Percentiles rank a stretch among this genome's conserved stretches.
Evolutionary conservation across 2,797 vertebrate species (phyloP).

Genomic region (Rhabdomys pumilio): DNA sequence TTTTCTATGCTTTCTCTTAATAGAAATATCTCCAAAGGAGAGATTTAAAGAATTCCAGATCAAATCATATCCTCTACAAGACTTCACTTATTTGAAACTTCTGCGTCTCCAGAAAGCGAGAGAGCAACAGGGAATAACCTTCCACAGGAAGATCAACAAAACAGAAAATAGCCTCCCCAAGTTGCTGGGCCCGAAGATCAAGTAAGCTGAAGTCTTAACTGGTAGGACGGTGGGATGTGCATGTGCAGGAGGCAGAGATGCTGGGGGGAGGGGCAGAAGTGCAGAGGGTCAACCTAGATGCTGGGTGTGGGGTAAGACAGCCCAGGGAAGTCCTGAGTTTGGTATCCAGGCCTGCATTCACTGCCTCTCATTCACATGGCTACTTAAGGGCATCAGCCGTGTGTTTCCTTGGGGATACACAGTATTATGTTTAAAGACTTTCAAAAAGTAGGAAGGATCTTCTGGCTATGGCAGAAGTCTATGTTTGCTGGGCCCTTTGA

Average conservation of each 20-base stretch:
- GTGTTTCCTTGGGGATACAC: background rate
- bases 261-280: background rate
- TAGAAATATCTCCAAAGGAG: constrained; percentile 72
- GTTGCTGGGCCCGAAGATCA: constrained; percentile 71
- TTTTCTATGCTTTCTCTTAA: constrained; percentile 71
- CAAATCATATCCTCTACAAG: constrained; percentile 81
- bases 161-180: constrained; percentile 67
- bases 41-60: constrained; percentile 85
- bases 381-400: background rate
- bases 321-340: background rate
- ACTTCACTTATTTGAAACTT: constrained; percentile 83
- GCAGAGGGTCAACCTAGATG: background rate
- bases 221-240: background rate
- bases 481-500: background rate
- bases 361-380: background rate
- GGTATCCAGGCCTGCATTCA: background rate
- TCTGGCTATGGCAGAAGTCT: background rate
- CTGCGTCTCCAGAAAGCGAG: constrained; percentile 67
- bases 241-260: background rate
- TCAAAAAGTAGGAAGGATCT: background rate
- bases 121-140: background rate
- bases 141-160: background rate
- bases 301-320: background rate
- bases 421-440: background rate
- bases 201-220: constrained; percentile 71